Base-by-base conservation (phyloP, 2,888 invertebrate species). In the Folsomia candida region DNA sequence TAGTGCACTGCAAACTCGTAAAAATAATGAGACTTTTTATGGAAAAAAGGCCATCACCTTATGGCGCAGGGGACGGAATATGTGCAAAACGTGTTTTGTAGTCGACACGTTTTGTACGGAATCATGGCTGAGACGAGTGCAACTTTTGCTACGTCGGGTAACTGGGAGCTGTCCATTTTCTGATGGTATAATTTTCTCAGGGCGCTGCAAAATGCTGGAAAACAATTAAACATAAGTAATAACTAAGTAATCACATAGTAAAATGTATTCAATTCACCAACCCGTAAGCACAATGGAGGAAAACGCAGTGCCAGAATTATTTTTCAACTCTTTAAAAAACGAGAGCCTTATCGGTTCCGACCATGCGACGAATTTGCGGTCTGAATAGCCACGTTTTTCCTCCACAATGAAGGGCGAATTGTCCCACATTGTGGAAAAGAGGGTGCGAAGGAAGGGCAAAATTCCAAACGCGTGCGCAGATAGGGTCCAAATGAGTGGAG, bases 41-140 rank as follows among this genome's bases (percentile, higher is more conserved):
- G 4, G 14, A 14, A 14, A 9, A 37, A 37, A 37, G 14, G 4
- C 14, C 37, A 37, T 28, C 47, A 37, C 11, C 63, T 73, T 9
- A 76, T 67, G 0, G 77, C 77, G 47, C 72, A 74, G 1, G 72
- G 72, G 20, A 79, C 68, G 60, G 75, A 76, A n/a, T 72, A 75
- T 6, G 78, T 78, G 0, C 77, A 73, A 60, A 78, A 79, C 14
- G 75, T 72, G 68, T 79, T 79, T 60, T 75, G 78, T 25, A 76
- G 67, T 59, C 69, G 54, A 2, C 75, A 37, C 22, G 62, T 70
- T 4, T 75, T 76, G 57, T 78, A 78, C 0, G 79, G 77, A 4
- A 77, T 64, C 66, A 79, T 74, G 14, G 73, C 75, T 2, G 73
- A 70, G 68, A 79, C 75, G 9, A 72, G 72, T 0, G 75, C 79